These are phyloP conservation scores for Rhea pennata DNA, from an alignment of 2,113 vertebrate species.

Conservation along the genomic window DNA sequence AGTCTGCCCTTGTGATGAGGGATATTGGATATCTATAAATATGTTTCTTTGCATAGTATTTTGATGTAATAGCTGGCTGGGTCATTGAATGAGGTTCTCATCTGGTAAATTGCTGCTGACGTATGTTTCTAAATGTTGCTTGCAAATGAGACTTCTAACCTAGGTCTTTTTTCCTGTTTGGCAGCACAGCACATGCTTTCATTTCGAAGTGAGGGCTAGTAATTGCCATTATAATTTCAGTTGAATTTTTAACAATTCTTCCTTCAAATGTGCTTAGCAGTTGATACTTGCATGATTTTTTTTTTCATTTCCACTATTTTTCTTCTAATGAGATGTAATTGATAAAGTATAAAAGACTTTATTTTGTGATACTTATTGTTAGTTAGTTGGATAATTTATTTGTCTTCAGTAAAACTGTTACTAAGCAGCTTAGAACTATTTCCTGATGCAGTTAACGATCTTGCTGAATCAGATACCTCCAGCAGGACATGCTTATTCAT, in stretches of 20 bases:
- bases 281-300: accelerated
- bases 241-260: not conserved
- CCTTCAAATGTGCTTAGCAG: not conserved
- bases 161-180: not conserved
- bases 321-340: not conserved
- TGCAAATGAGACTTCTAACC: not conserved
- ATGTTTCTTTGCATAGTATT: not conserved
- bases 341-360: not conserved
- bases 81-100: not conserved
- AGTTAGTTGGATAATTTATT: not conserved
- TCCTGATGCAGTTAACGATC: conserved; percentile 1
- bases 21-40: not conserved
- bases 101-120: not conserved
- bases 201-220: not conserved
- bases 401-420: not conserved
- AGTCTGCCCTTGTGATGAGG: not conserved
- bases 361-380: not conserved
- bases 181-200: not conserved
- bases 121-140: not conserved
- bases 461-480: conserved; percentile 38
- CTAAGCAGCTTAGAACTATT: not conserved
- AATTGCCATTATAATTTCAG: not conserved
- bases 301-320: not conserved
- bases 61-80: conserved; percentile 27
- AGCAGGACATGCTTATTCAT: conserved; percentile 43